phyloP scores from a whole-genome alignment of 2,113 vertebrate genomes.

The Megalops atlanticus region DNA sequence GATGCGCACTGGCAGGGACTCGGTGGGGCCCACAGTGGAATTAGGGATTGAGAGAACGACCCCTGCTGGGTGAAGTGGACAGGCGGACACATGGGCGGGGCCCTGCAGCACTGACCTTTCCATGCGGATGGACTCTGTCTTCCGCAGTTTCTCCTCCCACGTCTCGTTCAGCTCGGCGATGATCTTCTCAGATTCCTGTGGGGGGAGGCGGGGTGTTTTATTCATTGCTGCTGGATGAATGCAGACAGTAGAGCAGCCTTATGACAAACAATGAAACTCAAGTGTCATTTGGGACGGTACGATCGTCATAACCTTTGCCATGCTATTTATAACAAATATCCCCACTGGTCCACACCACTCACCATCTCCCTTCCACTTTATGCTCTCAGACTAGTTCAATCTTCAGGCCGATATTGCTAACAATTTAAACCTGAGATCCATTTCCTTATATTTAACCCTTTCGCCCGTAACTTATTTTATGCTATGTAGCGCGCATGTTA shows the following conservation, averaged over 20 bases:
- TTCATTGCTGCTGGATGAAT: background rate
- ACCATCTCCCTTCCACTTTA: no score
- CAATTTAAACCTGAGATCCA: no score
- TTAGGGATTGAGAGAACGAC: background rate
- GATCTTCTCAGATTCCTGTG: conserved; percentile 97
- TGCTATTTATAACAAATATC: no score
- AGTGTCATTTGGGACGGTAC: no score
- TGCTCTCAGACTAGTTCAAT: no score
- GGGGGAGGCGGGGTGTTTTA: conserved; percentile 6
- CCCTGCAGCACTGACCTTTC: conserved; percentile 79
- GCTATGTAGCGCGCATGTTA: no score
- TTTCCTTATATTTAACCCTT: no score
- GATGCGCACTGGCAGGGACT: no score
- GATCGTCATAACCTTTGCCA: no score
- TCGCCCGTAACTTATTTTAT: no score
- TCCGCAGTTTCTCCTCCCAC: conserved; percentile 87
- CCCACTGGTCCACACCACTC: no score
- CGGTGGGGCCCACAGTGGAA: background rate
- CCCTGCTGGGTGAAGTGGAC: background rate
- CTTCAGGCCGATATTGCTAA: no score
- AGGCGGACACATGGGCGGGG: background rate
- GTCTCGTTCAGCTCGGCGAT: conserved; percentile 93
- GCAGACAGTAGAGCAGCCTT: background rate
- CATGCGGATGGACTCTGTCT: conserved; percentile 96
- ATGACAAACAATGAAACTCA: background rate